phyloP scores from a whole-genome alignment of 1,140 invertebrate species.

The Drosophila yakuba region DNA sequence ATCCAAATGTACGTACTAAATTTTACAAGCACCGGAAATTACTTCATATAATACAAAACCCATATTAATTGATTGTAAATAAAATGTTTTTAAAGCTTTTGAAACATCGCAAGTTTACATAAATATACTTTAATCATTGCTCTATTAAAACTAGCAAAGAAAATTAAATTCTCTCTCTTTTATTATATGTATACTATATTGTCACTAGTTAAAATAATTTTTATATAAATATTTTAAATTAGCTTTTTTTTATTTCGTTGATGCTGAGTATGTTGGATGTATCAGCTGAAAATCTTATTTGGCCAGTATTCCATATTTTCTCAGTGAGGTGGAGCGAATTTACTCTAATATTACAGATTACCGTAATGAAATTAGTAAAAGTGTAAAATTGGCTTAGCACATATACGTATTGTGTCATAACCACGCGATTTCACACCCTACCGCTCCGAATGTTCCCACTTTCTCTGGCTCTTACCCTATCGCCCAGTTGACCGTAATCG shows the following conservation, averaged over 20 bases:
- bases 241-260: no score
- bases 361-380: not conserved
- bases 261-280: no score
- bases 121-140: no score
- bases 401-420: not conserved
- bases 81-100: no score
- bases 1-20: constrained; percentile 1
- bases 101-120: no score
- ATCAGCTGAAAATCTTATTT: no score
- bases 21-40: constrained; percentile 19
- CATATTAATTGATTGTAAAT: not conserved
- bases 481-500: constrained; percentile 21
- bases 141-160: no score
- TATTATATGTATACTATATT: no score
- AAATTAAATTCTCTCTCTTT: no score
- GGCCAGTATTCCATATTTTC: no score
- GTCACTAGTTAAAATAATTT: no score
- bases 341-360: not conserved
- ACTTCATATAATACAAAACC: not conserved
- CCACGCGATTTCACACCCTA: not conserved
- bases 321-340: not conserved
- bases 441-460: not conserved
- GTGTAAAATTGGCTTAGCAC: not conserved
- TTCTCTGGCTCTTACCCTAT: constrained; percentile 9
- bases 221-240: no score